phyloP scores from a whole-genome alignment of 2,113 vertebrate species.

The Morone chrysops region DNA sequence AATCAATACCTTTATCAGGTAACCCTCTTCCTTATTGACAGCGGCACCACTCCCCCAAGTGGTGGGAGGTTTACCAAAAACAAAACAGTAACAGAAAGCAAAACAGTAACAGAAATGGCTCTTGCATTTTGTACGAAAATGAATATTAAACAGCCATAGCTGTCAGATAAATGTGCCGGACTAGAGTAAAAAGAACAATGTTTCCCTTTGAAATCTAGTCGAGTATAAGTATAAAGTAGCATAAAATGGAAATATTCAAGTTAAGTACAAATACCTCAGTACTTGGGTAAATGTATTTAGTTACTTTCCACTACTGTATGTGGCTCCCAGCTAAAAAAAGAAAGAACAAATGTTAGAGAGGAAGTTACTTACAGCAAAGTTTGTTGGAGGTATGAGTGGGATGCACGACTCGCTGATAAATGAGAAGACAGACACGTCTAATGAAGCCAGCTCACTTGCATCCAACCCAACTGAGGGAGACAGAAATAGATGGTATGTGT shows the following conservation, averaged over 20 bases:
- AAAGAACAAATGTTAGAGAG: neutral
- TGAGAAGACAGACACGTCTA: constrained; percentile 62
- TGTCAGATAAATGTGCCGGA: neutral
- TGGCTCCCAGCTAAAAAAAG: neutral
- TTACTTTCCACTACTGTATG: neutral
- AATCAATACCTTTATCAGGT: too few species aligned
- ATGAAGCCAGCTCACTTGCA: constrained; percentile 58
- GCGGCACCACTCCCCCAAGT: too few species aligned
- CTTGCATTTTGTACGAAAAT: neutral
- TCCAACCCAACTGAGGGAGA: constrained; percentile 71
- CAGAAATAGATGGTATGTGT: constrained; percentile 3
- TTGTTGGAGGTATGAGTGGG: constrained; percentile 62
- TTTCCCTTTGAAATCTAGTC: neutral
- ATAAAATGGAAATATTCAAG: neutral
- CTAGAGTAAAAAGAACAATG: neutral
- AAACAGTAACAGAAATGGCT: neutral
- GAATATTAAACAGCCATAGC: neutral
- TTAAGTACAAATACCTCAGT: neutral
- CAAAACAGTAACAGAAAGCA: too few species aligned
- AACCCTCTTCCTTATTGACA: too few species aligned
- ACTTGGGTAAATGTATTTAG: neutral
- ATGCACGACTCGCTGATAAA: constrained; percentile 64
- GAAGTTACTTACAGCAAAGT: constrained; percentile 75
- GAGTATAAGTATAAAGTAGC: neutral
- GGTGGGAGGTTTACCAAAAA: too few species aligned